phyloP scores from a whole-genome alignment of 1,140 invertebrate species.

The Chrysoperla carnea region DNA sequence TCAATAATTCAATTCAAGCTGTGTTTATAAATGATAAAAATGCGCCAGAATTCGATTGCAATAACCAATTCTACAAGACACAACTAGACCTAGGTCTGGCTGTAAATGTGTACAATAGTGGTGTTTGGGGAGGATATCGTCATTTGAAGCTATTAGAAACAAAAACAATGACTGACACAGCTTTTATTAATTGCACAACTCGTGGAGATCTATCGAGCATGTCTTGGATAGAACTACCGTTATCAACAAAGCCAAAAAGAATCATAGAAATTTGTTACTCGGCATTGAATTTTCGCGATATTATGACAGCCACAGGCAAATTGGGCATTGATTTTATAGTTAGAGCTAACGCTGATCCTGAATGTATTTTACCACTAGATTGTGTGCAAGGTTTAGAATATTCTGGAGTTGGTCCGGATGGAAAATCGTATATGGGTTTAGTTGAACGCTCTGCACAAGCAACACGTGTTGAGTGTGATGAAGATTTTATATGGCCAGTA shows the following conservation, averaged over 20 bases:
- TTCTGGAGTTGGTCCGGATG: constrained; percentile 28
- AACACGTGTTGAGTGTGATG: too few relatives aligned
- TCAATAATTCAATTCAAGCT: constrained; percentile 28
- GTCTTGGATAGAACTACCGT: constrained; percentile 19
- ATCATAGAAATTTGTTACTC: constrained; percentile 32
- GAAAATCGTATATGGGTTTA: too few relatives aligned
- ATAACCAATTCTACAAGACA: constrained; percentile 41
- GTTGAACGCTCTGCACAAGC: too few relatives aligned
- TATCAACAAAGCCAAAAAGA: too few relatives aligned
- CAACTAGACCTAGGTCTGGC: constrained; percentile 54
- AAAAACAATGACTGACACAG: too few relatives aligned
- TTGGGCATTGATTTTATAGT: constrained; percentile 40
- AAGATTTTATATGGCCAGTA: constrained; percentile 28
- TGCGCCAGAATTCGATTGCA: constrained; percentile 42
- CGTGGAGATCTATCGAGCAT: too few relatives aligned
- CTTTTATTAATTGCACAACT: too few relatives aligned
- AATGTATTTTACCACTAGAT: constrained; percentile 30
- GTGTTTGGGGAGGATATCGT: constrained; percentile 66
- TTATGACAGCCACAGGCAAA: constrained; percentile 61
- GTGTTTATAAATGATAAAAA: constrained; percentile 41
- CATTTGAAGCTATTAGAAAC: constrained; percentile 18
- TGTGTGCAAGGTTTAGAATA: constrained; percentile 59
- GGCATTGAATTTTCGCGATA: constrained; percentile 57
- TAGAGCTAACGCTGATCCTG: constrained; percentile 32
- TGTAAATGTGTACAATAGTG: constrained; percentile 59